These are phyloP conservation scores for Eupeodes luniger DNA, from an alignment of 2,888 invertebrate species.

Conservation along the genomic window DNA sequence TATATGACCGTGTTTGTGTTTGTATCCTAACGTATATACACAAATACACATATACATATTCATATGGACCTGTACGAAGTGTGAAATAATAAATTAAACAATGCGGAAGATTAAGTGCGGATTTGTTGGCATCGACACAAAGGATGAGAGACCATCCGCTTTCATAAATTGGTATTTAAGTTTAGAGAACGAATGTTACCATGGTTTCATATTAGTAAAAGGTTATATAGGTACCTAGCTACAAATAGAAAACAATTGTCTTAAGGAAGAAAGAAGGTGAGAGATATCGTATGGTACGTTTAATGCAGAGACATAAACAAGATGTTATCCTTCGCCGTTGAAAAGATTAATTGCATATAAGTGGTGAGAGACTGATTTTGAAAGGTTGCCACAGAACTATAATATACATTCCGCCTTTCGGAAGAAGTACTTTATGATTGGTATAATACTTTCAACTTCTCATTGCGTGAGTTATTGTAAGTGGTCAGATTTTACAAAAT, in stretches of 20 bases:
- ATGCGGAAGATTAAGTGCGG: conserved; percentile 76
- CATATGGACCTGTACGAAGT: background rate
- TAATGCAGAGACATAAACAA: conserved; percentile 55
- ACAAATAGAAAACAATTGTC: conserved; percentile 39
- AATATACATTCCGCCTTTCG: too few relatives aligned
- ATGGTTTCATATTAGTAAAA: conserved; percentile 54
- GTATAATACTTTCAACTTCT: too few relatives aligned
- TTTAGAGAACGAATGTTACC: conserved; percentile 41
- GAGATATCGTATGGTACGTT: conserved; percentile 38
- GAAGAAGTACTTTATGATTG: too few relatives aligned
- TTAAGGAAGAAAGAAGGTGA: background rate
- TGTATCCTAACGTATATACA: background rate
- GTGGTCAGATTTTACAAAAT: too few relatives aligned
- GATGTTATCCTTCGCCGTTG: conserved; percentile 59
- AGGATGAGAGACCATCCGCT: conserved; percentile 65
- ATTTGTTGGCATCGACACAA: conserved; percentile 67
- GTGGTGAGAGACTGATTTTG: too few relatives aligned
- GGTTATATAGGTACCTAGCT: background rate
- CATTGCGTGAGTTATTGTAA: too few relatives aligned
- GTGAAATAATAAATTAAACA: conserved; percentile 74
- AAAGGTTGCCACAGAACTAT: too few relatives aligned
- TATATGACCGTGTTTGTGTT: background rate
- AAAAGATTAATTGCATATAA: conserved; percentile 58
- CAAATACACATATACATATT: too few relatives aligned
- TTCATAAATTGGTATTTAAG: conserved; percentile 73